Base-by-base conservation (phyloP, 2,888 invertebrate species). In the Morpho achilles region DNA sequence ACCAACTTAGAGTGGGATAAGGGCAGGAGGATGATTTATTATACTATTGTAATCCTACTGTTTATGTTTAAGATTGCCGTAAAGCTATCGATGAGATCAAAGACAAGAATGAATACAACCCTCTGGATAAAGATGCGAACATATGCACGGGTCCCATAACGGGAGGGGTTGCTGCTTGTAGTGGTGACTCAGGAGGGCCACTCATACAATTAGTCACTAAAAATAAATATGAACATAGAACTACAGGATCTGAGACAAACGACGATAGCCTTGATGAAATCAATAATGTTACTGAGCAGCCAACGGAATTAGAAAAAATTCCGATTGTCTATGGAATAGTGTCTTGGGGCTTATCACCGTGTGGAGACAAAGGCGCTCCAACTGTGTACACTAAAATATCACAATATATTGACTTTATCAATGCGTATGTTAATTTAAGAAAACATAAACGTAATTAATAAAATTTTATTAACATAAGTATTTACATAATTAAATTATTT, bases 171-270 rank as follows among this genome's bases (percentile, higher is more conserved):
- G 85, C 91, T n/a, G 92, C 91, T 8, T 92, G 92, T 68, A 82
- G 73, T 50, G 92, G 92, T 9, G 93, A 93, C 63, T 92, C 92
- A 7, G 92, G 92, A 2, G 92, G 92, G 8, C 92, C 92, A 0
- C 72, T 92, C 8, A 77, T 91, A 22, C 77, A 77, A 66, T 78
- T 72, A 42, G 51, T 73, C 4, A 63, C 70, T 3, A 69, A 65
- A 60, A 52, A 54, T 46, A 62, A 61, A 53, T 39, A 55, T 42
- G 54, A 61, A 39, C 59, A 61, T 40, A 44, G 55, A 7, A 52
- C 56, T 6, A 51, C 60, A 50, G 58, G 58, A 56, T 49, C 55
- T 51, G 53, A 67, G 39, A 61, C 67, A 16, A 61, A 63, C 53
- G 67, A 66, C 44, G 58, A 66, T 52, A 54, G 58, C 49, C 60